These are phyloP conservation scores for Halictus ligatus DNA, from an alignment of 2,888 invertebrate species.

Conservation along the genomic window DNA sequence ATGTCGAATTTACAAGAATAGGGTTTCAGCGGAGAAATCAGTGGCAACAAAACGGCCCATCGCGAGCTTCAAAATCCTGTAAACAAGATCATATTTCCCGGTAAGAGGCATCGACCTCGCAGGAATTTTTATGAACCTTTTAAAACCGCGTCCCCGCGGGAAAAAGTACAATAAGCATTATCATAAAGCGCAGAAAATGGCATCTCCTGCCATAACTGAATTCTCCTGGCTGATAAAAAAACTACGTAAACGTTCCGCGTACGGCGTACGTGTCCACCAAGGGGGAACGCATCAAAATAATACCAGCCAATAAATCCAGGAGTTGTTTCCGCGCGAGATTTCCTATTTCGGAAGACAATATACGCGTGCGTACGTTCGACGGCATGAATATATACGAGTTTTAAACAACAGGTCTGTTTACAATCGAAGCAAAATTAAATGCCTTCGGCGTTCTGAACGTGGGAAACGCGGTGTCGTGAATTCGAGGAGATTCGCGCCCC, in stretches of 20 bases:
- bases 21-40: neutral
- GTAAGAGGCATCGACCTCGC: neutral
- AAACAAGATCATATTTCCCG: conserved; percentile 4
- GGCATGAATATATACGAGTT: neutral
- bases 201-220: neutral
- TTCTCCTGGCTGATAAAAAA: neutral
- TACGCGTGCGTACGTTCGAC: neutral
- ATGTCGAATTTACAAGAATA: neutral
- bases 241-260: neutral
- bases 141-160: neutral
- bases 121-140: conserved; percentile 7
- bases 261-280: neutral
- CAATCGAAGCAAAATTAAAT: neutral
- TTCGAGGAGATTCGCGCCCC: neutral
- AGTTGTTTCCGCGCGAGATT: neutral
- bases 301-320: neutral
- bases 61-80: neutral
- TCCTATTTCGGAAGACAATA: neutral
- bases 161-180: conserved; percentile 8
- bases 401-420: neutral
- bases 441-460: neutral
- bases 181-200: neutral
- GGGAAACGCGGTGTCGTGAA: neutral
- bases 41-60: neutral
- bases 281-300: neutral